These are phyloP conservation scores for Hanleya hanleyi DNA, from an alignment of 2,888 invertebrate species.

Conservation along the genomic window DNA sequence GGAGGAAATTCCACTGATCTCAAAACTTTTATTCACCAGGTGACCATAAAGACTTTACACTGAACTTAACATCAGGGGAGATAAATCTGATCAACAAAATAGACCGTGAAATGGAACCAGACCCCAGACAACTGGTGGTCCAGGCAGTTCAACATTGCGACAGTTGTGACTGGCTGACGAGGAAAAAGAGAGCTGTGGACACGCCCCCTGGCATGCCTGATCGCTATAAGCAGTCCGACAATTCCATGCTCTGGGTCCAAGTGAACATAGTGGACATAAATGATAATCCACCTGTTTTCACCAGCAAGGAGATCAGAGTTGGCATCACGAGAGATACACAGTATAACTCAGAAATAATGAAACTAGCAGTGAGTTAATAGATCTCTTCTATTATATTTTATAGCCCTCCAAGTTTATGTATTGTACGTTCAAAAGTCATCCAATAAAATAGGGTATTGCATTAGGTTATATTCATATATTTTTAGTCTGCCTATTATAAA, in stretches of 20 bases:
- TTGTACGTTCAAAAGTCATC: too few relatives aligned
- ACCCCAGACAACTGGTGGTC: constrained; percentile 52
- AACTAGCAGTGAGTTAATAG: constrained; percentile 55
- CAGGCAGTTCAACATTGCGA: constrained; percentile 57
- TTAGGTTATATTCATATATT: too few relatives aligned
- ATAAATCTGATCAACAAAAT: constrained; percentile 52
- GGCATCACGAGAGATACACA: constrained; percentile 95
- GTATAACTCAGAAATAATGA: constrained; percentile 81
- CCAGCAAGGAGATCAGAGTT: constrained; percentile 87
- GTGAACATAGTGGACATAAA: constrained; percentile 86
- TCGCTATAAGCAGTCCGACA: constrained; percentile 45
- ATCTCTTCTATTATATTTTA: too few relatives aligned
- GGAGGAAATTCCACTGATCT: too few relatives aligned
- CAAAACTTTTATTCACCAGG: too few relatives aligned
- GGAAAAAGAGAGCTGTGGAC: constrained; percentile 12
- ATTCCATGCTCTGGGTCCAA: constrained; percentile 51
- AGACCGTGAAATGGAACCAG: constrained; percentile 58
- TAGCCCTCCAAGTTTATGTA: too few relatives aligned
- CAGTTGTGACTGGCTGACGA: not conserved
- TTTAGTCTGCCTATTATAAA: too few relatives aligned
- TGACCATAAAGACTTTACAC: constrained; percentile 47
- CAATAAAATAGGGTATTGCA: too few relatives aligned
- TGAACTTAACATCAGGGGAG: constrained; percentile 52
- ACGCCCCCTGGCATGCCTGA: constrained; percentile 40
- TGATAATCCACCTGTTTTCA: constrained; percentile 91